Evolutionary conservation across 2,888 invertebrate genomes (phyloP).

Genomic region (Parnassius apollo): DNA sequence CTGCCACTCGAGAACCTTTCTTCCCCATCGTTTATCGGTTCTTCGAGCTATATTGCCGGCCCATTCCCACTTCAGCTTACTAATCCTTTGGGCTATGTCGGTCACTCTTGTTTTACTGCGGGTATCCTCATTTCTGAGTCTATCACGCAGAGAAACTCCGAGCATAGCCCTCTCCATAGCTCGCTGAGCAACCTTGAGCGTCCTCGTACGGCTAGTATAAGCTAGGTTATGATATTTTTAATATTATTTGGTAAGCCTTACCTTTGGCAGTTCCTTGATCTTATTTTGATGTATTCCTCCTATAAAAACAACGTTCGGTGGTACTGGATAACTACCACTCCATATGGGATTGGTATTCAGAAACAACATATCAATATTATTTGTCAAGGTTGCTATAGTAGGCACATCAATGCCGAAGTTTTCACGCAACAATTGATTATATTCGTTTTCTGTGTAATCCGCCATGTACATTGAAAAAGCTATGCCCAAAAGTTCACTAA

Average conservation of each 20-base stretch:
- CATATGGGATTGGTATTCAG: conserved; percentile 58
- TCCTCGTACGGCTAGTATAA: no score
- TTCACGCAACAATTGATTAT: conserved; percentile 32
- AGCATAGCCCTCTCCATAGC: no score
- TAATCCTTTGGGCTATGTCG: no score
- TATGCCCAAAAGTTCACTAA: conserved; percentile 25
- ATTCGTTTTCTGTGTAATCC: conserved; percentile 19
- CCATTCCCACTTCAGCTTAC: no score
- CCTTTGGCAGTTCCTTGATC: conserved; percentile 51
- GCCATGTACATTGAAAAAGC: conserved; percentile 12
- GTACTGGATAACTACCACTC: conserved; percentile 51
- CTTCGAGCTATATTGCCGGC: no score
- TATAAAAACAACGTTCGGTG: conserved; percentile 56
- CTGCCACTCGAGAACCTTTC: no score
- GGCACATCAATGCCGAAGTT: conserved; percentile 41
- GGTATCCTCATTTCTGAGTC: no score
- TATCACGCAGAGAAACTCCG: no score
- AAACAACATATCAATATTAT: conserved; percentile 58
- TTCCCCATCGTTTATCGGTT: no score
- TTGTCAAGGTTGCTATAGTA: conserved; percentile 34
- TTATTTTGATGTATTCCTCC: conserved; percentile 59
- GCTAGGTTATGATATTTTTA: neutral
- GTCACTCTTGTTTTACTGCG: no score
- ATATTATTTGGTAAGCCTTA: conserved; percentile 26
- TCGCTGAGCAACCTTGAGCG: no score